Percentiles rank a stretch among this genome's conserved stretches.
These are phyloP conservation scores for Hirudinaria manillensis DNA, from an alignment of 2,888 invertebrate genomes.

Conservation along the genomic window DNA sequence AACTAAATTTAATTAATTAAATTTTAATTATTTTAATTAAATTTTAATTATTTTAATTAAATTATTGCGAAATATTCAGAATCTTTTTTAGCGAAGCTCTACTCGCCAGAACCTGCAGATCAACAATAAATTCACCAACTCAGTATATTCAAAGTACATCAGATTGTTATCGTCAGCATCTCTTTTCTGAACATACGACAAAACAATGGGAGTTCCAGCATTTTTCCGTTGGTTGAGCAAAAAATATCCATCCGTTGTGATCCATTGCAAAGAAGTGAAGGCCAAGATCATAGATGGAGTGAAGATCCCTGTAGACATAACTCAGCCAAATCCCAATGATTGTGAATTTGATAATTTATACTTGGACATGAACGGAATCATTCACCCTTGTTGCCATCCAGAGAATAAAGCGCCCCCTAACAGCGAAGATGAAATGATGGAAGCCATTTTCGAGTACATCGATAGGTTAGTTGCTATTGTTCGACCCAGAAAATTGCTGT, in stretches of 20 bases:
- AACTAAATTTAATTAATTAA: too few species aligned
- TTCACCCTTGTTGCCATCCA: constrained; percentile 98
- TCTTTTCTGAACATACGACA: too few species aligned
- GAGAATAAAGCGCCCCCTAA: constrained; percentile 91
- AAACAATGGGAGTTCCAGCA: constrained; percentile 93
- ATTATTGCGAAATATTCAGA: too few species aligned
- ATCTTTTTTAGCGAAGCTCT: too few species aligned
- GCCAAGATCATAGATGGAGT: constrained; percentile 74
- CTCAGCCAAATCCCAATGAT: constrained; percentile 82
- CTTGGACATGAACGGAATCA: constrained; percentile 98
- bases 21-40: too few species aligned
- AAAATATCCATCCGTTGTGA: constrained; percentile 93
- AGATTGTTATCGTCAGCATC: too few species aligned
- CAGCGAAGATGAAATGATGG: constrained; percentile 99
- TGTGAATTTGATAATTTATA: constrained; percentile 87
- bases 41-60: too few species aligned
- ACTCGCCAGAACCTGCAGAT: background rate
- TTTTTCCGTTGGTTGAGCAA: constrained; percentile 96
- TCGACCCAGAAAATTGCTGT: constrained; percentile 77
- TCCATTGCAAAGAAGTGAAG: constrained; percentile 86
- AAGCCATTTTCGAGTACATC: constrained; percentile 96
- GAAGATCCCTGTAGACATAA: constrained; percentile 57
- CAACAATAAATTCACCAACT: too few species aligned
- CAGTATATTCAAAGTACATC: too few species aligned
- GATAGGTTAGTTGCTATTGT: constrained; percentile 89